Base-by-base conservation (phyloP, 2,113 vertebrate genomes). In the Merops nubicus region DNA sequence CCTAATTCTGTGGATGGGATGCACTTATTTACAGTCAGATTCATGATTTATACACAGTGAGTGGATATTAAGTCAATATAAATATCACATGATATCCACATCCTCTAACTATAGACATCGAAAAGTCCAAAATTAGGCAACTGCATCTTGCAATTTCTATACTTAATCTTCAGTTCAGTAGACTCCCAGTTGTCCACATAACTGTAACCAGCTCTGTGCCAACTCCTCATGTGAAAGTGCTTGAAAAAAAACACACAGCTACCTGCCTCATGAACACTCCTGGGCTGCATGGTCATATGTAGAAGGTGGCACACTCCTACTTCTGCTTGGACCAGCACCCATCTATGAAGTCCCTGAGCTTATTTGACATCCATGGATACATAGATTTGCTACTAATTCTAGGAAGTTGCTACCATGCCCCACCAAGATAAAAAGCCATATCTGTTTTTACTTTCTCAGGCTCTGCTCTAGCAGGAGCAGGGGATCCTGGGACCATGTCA, bases 281-380 rank as follows among this genome's bases (percentile, higher is more conserved):
- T 23, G 56, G 50, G 26, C 50, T 38, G 20, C 25, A 4, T 1
- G 11, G 8, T 15, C 18, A 12, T 11, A 6, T 1, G 6, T 7
- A 6, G 5, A 57, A 23, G 12, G 43, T 38, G 43, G 16, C 17
- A 23, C 15, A 3, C 15, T 42, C 65, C 50, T 50, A 11, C 20
- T 78, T 23, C 48, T 85, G 26, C 75, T 50, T 2, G 0, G 17
- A 28, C 26, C 34, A 69, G 42, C 54, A 25, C 19, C 12, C 16
- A 36, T 7, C 43, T 51, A 3, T 7, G 26, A 40, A 53, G 26
- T 15, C 14, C 18, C 9, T 0, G 0, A 51, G 51, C 42, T 29
- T 54, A 17, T 53, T 25, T 50, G 31, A 25, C 33, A 54, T 16
- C 48, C 40, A 34, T 1, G 9, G 56, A 16, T 12, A n/a, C 53